Base-by-base conservation (phyloP, 2,888 invertebrate genomes). In the Metellina segmentata region DNA sequence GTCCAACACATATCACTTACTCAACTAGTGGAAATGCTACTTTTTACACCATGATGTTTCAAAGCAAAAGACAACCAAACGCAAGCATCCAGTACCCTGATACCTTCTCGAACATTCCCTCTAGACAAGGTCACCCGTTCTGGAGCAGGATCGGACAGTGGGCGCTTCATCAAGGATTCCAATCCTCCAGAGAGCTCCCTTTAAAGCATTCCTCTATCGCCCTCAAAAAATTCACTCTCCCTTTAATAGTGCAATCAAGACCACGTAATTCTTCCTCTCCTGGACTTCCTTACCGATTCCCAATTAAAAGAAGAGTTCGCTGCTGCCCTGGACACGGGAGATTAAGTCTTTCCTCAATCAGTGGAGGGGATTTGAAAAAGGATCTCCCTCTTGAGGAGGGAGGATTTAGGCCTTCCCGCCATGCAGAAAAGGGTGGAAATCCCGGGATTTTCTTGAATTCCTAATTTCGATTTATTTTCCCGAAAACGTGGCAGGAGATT, bases 321-420 rank as follows among this genome's bases (percentile, higher is more conserved):
- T 79, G 34, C 72, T 53, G 8, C 69, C 72, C 72, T n/a, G 53
- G 79, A 87, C 87, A 87, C 20, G 72, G 52, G 79, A 53, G 87
- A 87, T 87, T 81, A 87, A 71, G 79, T 81, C 87, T 81, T 87
- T 87, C 70, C 79, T 81, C 81, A 87, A 79, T 72, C 79, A 87
- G 79, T 71, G 81, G 9, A 7, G 13, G 71, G 81, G 69, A 86
- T 78, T 51, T 52, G 53, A 71, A 49, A 48, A 81, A 61, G 51
- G 48, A 81, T 48, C 81, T 8, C 52, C 34, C 34, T 34, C 34
- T 34, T 34, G 34, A 7, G 20, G 49, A 13, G 77, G 13, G 49
- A 78, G n/a, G 52, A 52, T 11, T 61, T 49, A 69, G 69, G 69
- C 69, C 48, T 81, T 81, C 19, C 49, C 48, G 51, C 16, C 11